Percentiles rank a stretch among this genome's conserved stretches.
These are phyloP conservation scores for Antedon bifida DNA, from an alignment of 35 echinoderm and acorn worm species.

Conservation along the genomic window DNA sequence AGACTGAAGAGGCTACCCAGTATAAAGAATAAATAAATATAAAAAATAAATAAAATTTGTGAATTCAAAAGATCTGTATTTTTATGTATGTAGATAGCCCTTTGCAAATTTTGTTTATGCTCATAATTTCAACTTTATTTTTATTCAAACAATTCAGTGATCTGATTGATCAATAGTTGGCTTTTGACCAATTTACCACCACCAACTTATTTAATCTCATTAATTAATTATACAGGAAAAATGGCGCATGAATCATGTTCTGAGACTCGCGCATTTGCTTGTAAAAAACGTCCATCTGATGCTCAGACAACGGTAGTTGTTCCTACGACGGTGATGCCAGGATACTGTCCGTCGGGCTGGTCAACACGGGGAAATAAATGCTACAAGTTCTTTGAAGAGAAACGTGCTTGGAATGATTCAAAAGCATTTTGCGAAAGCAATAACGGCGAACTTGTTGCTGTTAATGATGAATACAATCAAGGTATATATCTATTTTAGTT, in stretches of 20 bases:
- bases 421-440: slow-evolving; percentile 19
- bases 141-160: too few species aligned
- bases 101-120: too few species aligned
- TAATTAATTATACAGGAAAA: slow-evolving; percentile 3
- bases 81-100: too few species aligned
- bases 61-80: too few species aligned
- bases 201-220: too few species aligned
- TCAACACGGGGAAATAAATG: slow-evolving; percentile 45
- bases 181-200: too few species aligned
- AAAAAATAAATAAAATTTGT: too few species aligned
- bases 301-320: slow-evolving; percentile 3
- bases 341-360: slow-evolving; percentile 45
- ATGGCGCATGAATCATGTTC: slow-evolving; percentile 33
- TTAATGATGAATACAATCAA: slow-evolving; percentile 34
- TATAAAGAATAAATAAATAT: too few species aligned
- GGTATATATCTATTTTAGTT: slow-evolving; percentile 1
- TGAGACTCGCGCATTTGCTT: slow-evolving; percentile 21
- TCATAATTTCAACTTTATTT: too few species aligned
- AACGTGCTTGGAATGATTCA: slow-evolving; percentile 15
- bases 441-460: slow-evolving; percentile 31
- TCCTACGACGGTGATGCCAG: slow-evolving; percentile 19
- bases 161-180: too few species aligned
- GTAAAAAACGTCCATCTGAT: slow-evolving; percentile 28
- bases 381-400: slow-evolving; percentile 18
- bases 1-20: too few species aligned